Base-by-base conservation (phyloP, 2,113 vertebrate species). In the Apodemus sylvaticus region DNA sequence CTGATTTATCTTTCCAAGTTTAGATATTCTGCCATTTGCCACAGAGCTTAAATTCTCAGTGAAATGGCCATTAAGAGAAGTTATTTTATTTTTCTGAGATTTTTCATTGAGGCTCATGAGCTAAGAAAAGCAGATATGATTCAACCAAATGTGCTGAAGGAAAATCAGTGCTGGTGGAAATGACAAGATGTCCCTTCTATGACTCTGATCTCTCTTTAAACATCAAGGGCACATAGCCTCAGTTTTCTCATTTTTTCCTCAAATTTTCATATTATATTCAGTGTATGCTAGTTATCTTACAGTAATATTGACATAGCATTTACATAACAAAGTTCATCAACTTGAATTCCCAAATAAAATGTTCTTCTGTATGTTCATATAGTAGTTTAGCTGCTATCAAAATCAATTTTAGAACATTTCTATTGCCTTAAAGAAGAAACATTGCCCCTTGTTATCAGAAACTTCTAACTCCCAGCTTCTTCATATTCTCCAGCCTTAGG, bases 341-440 rank as follows among this genome's bases (percentile, higher is more conserved):
- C 71, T 92, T 96, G 73, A 77, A 19, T 93, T 2, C 39, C 39
- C 4, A 96, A 19, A 82, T 91, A 36, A 78, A 16, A 76, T 53
- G 74, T 66, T 91, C 64, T 90, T 94, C 36, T n/a, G 3, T 88
- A 82, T 76, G 73, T 51, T 94, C 58, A 89, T 66, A 34, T 7
- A 89, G 60, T 93, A 91, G 3, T 62, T 20, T 5, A 87, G n/a
- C 4, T 36, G 36, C 89, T 51, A 86, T 7, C 36, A 85, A 88
- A 91, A 86, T 76, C 24, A 89, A 51, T 95, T 94, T 88, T 93
- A 79, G 17, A 53, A 78, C 58, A 83, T 88, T 96, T 95, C 87
- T 24, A 90, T 90, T 58, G 85, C 39, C 14, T 3, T 22, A 14
- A 2, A 60, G 1, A 82, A 53, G 53, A 82, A 93, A 79, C 29